Percentiles rank a stretch among this genome's conserved stretches.
Conservation (phyloP, 64 coral and sea anemone genomes). For the Pocillopora damicornis region DNA sequence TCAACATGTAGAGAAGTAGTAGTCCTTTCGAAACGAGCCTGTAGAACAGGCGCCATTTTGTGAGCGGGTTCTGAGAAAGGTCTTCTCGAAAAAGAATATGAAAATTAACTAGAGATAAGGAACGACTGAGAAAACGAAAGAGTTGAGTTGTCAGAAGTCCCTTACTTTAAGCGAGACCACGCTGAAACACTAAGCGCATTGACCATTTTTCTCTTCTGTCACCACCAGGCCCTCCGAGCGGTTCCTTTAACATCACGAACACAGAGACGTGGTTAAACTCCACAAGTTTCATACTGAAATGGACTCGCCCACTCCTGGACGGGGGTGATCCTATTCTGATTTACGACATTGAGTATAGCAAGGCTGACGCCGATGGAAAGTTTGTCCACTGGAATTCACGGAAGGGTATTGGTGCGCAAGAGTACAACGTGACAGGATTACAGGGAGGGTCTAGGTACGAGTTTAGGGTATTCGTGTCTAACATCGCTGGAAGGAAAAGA, state of each 20-base stretch:
- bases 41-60: too few relatives aligned
- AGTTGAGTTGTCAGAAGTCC: not conserved
- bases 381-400: conserved; percentile 62
- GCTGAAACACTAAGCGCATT: not conserved
- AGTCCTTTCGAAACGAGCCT: too few relatives aligned
- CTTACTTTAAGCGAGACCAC: not conserved
- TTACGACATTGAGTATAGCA: conserved; percentile 77
- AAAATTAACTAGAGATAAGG: too few relatives aligned
- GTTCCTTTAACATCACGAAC: conserved; percentile 65
- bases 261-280: conserved; percentile 55
- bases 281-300: conserved; percentile 57
- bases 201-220: not conserved
- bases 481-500: conserved; percentile 57
- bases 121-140: too few relatives aligned
- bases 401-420: conserved; percentile 43
- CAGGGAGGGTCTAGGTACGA: conserved; percentile 45
- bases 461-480: conserved; percentile 63
- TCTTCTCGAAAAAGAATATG: too few relatives aligned
- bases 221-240: conserved; percentile 69
- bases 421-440: conserved; percentile 63
- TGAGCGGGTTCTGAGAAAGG: too few relatives aligned
- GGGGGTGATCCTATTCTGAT: conserved; percentile 64
- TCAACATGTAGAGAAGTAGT: too few relatives aligned
- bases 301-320: conserved; percentile 61
- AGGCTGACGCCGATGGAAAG: conserved; percentile 39